These are phyloP conservation scores for Zelostemma sp. DNA, from an alignment of 1,140 invertebrate genomes.

Conservation along the genomic window DNA sequence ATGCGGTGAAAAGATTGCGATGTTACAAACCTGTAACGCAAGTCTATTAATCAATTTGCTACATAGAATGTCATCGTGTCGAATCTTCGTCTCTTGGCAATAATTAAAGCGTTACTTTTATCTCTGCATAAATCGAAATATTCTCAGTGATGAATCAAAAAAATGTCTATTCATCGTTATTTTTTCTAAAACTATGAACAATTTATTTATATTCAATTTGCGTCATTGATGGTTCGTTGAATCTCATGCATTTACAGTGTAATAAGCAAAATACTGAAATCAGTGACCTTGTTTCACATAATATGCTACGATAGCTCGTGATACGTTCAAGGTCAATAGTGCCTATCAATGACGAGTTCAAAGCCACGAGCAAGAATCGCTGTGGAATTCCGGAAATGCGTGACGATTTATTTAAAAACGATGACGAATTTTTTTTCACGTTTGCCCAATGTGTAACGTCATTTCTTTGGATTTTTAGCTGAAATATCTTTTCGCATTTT, in stretches of 20 bases:
- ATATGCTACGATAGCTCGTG: background rate
- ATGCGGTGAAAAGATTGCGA: no score
- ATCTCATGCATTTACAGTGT: background rate
- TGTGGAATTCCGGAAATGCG: conserved; percentile 4
- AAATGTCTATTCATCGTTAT: background rate
- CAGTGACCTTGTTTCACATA: background rate
- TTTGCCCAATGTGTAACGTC: no score
- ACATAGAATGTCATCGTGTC: no score
- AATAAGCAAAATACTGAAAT: background rate
- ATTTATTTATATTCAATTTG: no score
- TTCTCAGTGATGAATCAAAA: no score
- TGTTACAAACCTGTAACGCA: no score
- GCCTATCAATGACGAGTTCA: conserved; percentile 1
- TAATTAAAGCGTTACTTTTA: no score
- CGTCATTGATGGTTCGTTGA: background rate
- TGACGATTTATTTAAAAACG: background rate
- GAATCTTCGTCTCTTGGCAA: no score
- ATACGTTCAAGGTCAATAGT: conserved; percentile 2
- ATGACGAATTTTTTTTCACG: background rate
- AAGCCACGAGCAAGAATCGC: conserved; percentile 5
- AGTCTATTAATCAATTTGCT: no score
- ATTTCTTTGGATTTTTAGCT: no score
- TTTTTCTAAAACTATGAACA: background rate
- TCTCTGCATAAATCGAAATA: no score
- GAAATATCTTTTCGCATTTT: no score